phyloP scores from a whole-genome alignment of 2,888 invertebrate genomes.

The Chesias legatella region DNA sequence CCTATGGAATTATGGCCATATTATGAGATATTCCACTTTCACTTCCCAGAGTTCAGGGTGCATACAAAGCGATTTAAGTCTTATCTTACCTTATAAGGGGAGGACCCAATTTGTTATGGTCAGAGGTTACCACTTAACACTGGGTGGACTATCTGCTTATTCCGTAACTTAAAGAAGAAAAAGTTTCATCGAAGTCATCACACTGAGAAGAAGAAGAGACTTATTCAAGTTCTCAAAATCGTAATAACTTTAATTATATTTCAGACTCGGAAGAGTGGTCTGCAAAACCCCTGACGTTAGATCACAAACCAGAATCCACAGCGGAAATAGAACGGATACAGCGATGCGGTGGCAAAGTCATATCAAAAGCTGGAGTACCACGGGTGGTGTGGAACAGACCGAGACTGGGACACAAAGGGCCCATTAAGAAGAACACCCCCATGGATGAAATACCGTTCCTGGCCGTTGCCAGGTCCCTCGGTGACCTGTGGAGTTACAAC shows the following conservation, averaged over 20 bases:
- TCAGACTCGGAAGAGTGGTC: slow-evolving; percentile 85
- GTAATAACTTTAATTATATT: slow-evolving; percentile 26
- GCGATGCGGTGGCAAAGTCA: slow-evolving; percentile 87
- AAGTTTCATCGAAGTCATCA: no score
- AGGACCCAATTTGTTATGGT: no score
- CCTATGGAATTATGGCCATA: no score
- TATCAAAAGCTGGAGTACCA: slow-evolving; percentile 91
- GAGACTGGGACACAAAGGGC: slow-evolving; percentile 87
- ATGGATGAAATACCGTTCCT: slow-evolving; percentile 97
- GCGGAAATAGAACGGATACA: slow-evolving; percentile 92
- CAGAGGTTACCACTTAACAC: no score
- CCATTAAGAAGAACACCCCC: slow-evolving; percentile 92
- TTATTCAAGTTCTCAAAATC: no score
- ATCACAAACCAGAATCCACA: slow-evolving; percentile 96
- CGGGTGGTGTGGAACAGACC: slow-evolving; percentile 99
- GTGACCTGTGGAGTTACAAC: slow-evolving; percentile 99
- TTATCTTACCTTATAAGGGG: no score
- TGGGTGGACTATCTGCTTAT: no score
- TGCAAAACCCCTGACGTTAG: slow-evolving; percentile 90
- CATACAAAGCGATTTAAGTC: no score
- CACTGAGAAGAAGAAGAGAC: no score
- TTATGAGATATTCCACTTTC: no score
- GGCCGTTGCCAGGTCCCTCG: slow-evolving; percentile 96
- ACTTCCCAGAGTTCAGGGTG: no score
- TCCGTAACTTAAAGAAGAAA: no score